Evolutionary conservation across 2,888 invertebrate species (phyloP).

Genomic region (Noctua fimbriata): DNA sequence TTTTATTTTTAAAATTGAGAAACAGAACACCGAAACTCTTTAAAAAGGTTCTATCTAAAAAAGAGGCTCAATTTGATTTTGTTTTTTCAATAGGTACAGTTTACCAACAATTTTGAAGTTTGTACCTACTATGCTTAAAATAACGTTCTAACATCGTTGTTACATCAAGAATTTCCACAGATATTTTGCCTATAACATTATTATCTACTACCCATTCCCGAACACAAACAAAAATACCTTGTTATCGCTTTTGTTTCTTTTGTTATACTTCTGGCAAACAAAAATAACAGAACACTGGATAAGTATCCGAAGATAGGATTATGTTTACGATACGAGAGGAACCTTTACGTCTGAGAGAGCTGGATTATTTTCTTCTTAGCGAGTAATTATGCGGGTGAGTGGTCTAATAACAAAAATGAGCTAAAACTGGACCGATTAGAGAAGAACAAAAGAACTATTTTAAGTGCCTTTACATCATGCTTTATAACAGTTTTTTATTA

Average conservation of each 20-base stretch:
- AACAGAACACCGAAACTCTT: neutral
- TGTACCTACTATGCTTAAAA: neutral
- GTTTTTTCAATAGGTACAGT: neutral
- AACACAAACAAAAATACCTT: neutral
- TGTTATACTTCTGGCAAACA: neutral
- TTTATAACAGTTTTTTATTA: conserved; percentile 7
- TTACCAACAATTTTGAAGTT: neutral
- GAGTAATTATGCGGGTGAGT: neutral
- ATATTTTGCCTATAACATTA: neutral
- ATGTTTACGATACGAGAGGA: conserved; percentile 1
- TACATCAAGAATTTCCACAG: neutral
- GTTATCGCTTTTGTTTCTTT: conserved; percentile 25
- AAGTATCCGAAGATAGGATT: conserved; percentile 3
- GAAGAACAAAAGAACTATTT: neutral
- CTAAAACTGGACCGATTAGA: neutral
- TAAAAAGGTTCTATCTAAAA: neutral
- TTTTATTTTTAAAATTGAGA: neutral
- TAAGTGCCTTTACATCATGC: neutral
- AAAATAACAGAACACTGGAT: conserved; percentile 4
- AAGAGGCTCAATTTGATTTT: neutral
- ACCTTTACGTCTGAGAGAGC: neutral
- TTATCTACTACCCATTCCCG: conserved; percentile 17
- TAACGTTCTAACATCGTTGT: neutral
- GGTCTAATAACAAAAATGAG: conserved; percentile 13
- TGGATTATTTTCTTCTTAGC: conserved; percentile 2